Evolutionary conservation across 2,797 vertebrate species (phyloP).

Genomic region (Choloepus didactylus): DNA sequence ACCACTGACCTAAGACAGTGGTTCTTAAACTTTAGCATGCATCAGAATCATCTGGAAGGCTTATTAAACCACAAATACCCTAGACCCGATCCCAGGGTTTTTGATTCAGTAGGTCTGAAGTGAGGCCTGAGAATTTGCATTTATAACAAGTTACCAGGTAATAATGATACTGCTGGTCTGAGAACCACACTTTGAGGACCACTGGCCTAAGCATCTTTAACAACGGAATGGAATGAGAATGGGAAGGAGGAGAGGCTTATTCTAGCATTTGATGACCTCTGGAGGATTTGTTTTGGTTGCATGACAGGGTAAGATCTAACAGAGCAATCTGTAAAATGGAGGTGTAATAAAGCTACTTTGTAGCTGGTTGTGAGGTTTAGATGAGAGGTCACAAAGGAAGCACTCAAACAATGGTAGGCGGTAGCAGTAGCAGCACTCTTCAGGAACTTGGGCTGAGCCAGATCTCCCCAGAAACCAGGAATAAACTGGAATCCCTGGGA

Average conservation of each 20-base stretch:
- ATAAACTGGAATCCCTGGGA: too few relatives aligned
- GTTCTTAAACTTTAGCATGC: neutral
- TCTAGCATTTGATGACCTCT: neutral
- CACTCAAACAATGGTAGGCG: neutral
- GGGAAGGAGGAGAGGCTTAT: neutral
- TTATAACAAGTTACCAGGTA: constrained; percentile 7
- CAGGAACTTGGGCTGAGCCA: neutral
- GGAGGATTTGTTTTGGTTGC: neutral
- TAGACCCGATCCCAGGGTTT: neutral
- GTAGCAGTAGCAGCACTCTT: neutral
- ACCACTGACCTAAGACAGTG: neutral
- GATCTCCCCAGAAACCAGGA: neutral
- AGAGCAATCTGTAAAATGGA: neutral
- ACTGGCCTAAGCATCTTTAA: neutral
- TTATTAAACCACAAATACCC: neutral
- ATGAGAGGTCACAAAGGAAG: neutral
- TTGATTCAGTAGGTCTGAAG: neutral
- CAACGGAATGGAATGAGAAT: neutral
- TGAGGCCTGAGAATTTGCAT: neutral
- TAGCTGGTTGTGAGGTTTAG: neutral
- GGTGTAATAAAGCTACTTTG: neutral
- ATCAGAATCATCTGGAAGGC: neutral
- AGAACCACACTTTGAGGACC: neutral
- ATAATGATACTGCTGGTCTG: neutral
- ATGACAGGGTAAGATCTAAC: neutral